phyloP scores from a whole-genome alignment of 2,888 invertebrate genomes.

The Perdita meconis region DNA sequence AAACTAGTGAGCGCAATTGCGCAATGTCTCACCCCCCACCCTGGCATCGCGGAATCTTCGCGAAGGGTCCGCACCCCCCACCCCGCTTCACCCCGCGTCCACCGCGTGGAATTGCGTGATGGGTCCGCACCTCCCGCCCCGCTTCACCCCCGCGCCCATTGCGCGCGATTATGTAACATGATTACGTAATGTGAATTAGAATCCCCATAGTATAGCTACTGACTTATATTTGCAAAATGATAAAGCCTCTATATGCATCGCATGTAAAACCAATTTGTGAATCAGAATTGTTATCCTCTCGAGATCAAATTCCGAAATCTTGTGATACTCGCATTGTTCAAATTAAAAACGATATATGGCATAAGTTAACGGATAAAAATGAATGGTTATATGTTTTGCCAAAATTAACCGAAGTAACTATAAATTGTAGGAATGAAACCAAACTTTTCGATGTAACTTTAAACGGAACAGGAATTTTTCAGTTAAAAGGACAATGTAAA shows the following conservation, averaged over 20 bases:
- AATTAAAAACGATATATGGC: conserved; percentile 15
- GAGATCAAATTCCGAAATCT: conserved; percentile 24
- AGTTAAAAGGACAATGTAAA: conserved; percentile 17
- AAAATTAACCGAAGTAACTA: too few species aligned
- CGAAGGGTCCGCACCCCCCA: too few species aligned
- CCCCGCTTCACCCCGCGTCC: too few species aligned
- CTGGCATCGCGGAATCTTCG: too few species aligned
- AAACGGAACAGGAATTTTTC: conserved; percentile 17
- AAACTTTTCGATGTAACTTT: conserved; percentile 1
- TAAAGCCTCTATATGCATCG: conserved; percentile 28
- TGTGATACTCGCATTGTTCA: conserved; percentile 8
- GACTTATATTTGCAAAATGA: conserved; percentile 22
- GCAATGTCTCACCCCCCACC: too few species aligned
- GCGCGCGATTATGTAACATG: too few species aligned
- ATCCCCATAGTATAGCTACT: too few species aligned
- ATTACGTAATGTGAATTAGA: too few species aligned
- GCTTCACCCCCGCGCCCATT: too few species aligned
- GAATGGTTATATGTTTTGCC: conserved; percentile 2
- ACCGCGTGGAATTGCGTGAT: too few species aligned
- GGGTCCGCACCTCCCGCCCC: too few species aligned
- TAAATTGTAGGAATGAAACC: neutral
- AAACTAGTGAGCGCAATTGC: too few species aligned
- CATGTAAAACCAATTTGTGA: conserved; percentile 32
- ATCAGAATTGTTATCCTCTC: conserved; percentile 27
- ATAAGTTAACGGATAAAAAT: conserved; percentile 20